These are phyloP conservation scores for Leptopilina myrica DNA, from an alignment of 2,888 invertebrate genomes.

Conservation along the genomic window DNA sequence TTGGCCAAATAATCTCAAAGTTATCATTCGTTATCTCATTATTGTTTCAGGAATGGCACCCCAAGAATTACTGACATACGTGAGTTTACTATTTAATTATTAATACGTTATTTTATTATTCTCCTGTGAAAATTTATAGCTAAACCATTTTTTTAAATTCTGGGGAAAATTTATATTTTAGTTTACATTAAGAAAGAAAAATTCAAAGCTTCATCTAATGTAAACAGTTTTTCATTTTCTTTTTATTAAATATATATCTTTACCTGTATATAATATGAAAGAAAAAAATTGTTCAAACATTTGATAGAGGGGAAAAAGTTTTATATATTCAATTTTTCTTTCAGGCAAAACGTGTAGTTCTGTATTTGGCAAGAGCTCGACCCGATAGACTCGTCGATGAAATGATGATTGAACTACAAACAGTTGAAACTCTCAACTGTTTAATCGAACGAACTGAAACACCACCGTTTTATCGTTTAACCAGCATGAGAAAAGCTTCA, in stretches of 20 bases:
- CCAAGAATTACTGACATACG: slow-evolving; percentile 92
- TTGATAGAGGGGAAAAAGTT: not conserved
- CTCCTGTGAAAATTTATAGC: no score
- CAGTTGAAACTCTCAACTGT: slow-evolving; percentile 97
- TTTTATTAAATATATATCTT: no score
- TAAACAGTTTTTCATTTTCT: no score
- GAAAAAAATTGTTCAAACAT: not conserved
- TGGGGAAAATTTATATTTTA: no score
- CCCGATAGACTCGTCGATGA: slow-evolving; percentile 96
- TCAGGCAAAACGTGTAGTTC: slow-evolving; percentile 95
- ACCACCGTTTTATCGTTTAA: slow-evolving; percentile 97
- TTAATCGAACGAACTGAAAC: slow-evolving; percentile 98
- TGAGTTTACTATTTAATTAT: slow-evolving; percentile 78
- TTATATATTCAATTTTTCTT: slow-evolving; percentile 7
- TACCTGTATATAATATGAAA: not conserved
- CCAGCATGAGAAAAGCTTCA: slow-evolving; percentile 93
- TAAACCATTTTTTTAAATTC: no score
- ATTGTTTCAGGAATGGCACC: slow-evolving; percentile 99
- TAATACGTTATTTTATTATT: no score
- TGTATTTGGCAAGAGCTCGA: slow-evolving; percentile 94
- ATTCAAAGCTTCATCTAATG: no score
- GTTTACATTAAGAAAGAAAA: no score
- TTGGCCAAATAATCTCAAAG: slow-evolving; percentile 98
- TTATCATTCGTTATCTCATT: slow-evolving; percentile 96
- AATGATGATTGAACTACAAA: slow-evolving; percentile 97